These are phyloP conservation scores for Creontiades dilutus DNA, from an alignment of 2,888 invertebrate species.

Conservation along the genomic window DNA sequence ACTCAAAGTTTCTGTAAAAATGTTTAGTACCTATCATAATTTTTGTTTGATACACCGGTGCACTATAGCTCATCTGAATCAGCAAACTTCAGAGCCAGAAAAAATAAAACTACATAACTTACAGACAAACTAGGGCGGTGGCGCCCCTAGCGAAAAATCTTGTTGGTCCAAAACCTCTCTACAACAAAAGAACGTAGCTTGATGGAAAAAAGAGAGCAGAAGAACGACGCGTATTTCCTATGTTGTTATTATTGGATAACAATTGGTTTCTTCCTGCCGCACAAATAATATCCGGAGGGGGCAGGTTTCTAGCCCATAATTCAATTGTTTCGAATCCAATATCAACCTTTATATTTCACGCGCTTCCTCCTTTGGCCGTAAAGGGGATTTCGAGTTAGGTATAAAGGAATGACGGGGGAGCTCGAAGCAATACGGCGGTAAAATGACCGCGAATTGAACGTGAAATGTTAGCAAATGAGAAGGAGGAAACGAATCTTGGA, in stretches of 20 bases:
- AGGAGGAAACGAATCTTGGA: background rate
- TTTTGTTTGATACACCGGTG: too few relatives aligned
- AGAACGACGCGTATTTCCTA: background rate
- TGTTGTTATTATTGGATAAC: slow-evolving; percentile 45
- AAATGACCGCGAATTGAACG: slow-evolving; percentile 66
- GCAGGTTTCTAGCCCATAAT: slow-evolving; percentile 59
- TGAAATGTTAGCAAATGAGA: slow-evolving; percentile 67
- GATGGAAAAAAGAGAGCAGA: background rate
- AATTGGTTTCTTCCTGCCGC: slow-evolving; percentile 48
- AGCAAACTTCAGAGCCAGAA: too few relatives aligned
- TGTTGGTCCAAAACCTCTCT: background rate
- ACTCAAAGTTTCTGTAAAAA: too few relatives aligned
- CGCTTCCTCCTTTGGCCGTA: slow-evolving; percentile 52
- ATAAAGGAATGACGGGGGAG: background rate
- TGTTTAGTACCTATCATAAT: too few relatives aligned
- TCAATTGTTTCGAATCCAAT: slow-evolving; percentile 70
- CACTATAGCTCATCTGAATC: too few relatives aligned
- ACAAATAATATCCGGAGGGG: slow-evolving; percentile 57
- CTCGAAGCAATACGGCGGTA: slow-evolving; percentile 11
- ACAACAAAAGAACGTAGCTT: background rate
- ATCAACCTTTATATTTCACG: slow-evolving; percentile 70
- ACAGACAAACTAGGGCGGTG: background rate
- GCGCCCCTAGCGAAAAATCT: background rate
- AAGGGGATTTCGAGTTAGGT: slow-evolving; percentile 54
- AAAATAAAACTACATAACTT: too few relatives aligned